Evolutionary conservation across 2,797 vertebrate species (phyloP).

Genomic region (Buceros bicornis): DNA sequence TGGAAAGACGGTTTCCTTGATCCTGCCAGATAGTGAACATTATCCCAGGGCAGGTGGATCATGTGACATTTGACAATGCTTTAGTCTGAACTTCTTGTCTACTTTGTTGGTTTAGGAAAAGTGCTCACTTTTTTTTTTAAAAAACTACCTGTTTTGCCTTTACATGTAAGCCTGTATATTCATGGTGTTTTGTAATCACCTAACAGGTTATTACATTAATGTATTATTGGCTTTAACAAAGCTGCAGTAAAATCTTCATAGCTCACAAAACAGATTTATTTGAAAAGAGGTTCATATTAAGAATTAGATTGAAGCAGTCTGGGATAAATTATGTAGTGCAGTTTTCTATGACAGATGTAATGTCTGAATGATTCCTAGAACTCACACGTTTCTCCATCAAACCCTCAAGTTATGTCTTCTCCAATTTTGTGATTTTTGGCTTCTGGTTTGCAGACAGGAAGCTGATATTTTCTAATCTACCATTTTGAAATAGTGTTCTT

Average conservation of each 20-base stretch:
- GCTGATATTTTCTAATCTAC: background rate
- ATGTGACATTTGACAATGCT: background rate
- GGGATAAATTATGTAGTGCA: background rate
- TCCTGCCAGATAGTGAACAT: background rate
- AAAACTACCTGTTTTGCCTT: background rate
- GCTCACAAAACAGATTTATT: background rate
- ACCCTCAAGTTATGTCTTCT: background rate
- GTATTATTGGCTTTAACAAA: background rate
- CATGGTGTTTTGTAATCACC: background rate
- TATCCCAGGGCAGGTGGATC: background rate
- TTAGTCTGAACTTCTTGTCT: background rate
- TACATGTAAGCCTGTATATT: background rate
- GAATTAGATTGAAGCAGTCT: background rate
- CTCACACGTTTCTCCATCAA: background rate
- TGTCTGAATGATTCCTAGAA: background rate
- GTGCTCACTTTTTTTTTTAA: rapidly evolving
- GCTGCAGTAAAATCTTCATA: background rate
- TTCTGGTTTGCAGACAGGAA: background rate
- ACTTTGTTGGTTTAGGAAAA: background rate
- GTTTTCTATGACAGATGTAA: background rate
- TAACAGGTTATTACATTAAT: background rate
- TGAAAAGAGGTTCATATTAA: background rate
- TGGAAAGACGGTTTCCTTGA: background rate
- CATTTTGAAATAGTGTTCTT: background rate
- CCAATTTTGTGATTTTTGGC: background rate